Conservation (phyloP, 2,888 invertebrate genomes). For the Heliconius hortense region DNA sequence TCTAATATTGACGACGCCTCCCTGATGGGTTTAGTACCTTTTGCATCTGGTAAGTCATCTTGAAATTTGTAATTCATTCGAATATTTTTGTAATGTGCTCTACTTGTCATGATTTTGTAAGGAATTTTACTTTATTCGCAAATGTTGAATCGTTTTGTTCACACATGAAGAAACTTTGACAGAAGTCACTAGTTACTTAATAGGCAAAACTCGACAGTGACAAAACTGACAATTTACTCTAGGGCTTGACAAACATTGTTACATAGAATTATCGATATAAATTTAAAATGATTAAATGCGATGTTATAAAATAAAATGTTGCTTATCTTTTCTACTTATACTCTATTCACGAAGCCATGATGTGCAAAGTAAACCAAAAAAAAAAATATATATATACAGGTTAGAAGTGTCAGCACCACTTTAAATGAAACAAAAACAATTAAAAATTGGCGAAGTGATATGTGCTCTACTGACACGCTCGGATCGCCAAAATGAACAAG, state of each 20-base stretch:
- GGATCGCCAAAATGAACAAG: too few relatives aligned
- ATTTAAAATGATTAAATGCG: too few relatives aligned
- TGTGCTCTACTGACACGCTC: too few relatives aligned
- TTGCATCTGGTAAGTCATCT: slow-evolving; percentile 71
- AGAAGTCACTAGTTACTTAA: background rate
- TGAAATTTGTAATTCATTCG: slow-evolving; percentile 75
- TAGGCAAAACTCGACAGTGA: slow-evolving; percentile 1
- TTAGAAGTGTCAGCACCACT: too few relatives aligned
- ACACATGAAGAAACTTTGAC: slow-evolving; percentile 10
- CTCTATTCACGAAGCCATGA: too few relatives aligned
- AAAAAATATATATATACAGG: too few relatives aligned
- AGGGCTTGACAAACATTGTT: background rate
- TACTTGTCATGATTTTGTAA: slow-evolving; percentile 63
- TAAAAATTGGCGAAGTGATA: too few relatives aligned
- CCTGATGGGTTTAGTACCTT: slow-evolving; percentile 91
- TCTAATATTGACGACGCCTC: slow-evolving; percentile 91
- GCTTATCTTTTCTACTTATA: too few relatives aligned
- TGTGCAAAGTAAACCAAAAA: too few relatives aligned
- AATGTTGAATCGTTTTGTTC: background rate
- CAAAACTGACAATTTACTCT: background rate
- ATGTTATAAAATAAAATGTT: too few relatives aligned
- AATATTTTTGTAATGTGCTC: slow-evolving; percentile 63
- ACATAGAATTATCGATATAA: too few relatives aligned
- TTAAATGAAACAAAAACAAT: too few relatives aligned
- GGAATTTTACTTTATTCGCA: slow-evolving; percentile 19